These are phyloP conservation scores for Microctenopoma stevenorrisi DNA, from an alignment of 2,797 vertebrate genomes.

Conservation along the genomic window DNA sequence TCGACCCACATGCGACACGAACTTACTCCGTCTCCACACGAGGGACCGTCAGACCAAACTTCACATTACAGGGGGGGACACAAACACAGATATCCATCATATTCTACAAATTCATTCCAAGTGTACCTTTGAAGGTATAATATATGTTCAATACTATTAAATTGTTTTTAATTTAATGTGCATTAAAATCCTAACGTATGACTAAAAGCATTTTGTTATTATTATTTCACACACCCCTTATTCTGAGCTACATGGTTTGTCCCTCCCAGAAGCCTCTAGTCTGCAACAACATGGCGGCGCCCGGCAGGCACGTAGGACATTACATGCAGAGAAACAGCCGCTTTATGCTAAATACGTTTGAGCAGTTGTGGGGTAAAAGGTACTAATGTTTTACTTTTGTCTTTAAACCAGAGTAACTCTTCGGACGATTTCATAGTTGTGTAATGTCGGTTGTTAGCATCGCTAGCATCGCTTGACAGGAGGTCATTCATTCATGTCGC, in stretches of 20 bases:
- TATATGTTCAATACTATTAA: not conserved
- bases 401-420: not conserved
- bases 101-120: fast-evolving
- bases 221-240: not conserved
- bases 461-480: slow-evolving; percentile 39
- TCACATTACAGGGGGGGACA: slow-evolving; percentile 6
- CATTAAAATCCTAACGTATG: fast-evolving
- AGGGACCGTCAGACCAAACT: slow-evolving; percentile 42
- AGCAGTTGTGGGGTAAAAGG: slow-evolving; percentile 65
- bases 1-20: not conserved
- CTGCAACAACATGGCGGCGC: slow-evolving; percentile 79
- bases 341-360: slow-evolving; percentile 49
- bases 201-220: not conserved
- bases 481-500: slow-evolving; percentile 50
- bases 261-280: slow-evolving; percentile 64
- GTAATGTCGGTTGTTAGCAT: not conserved
- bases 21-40: slow-evolving; percentile 36
- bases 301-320: slow-evolving; percentile 66
- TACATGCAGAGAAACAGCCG: slow-evolving; percentile 57
- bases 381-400: slow-evolving; percentile 12
- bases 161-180: fast-evolving
- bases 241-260: slow-evolving; percentile 37
- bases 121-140: not conserved
- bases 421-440: fast-evolving
- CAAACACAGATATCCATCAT: fast-evolving